Conservation (phyloP, 2,797 vertebrate species). For the Propithecus deckenii region DNA sequence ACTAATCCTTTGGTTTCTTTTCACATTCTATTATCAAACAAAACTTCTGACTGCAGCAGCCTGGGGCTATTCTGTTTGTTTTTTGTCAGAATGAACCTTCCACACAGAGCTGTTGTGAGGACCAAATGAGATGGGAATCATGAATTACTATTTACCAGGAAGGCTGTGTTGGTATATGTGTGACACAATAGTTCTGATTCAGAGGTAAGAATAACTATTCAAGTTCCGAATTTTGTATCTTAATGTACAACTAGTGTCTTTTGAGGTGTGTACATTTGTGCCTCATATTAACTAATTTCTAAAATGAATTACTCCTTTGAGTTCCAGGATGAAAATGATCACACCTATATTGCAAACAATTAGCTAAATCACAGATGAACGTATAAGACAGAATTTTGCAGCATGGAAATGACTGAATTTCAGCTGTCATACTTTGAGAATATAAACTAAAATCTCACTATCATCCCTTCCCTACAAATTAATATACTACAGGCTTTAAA, state of each 20-base stretch:
- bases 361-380: background rate
- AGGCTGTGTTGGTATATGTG: background rate
- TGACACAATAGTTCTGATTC: background rate
- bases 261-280: background rate
- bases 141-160: background rate
- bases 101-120: background rate
- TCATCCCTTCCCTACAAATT: background rate
- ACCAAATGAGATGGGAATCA: background rate
- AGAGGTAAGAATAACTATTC: background rate
- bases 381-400: background rate
- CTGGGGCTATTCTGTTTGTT: background rate
- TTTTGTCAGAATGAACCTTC: background rate
- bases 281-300: background rate
- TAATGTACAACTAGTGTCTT: background rate
- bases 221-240: background rate
- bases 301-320: background rate
- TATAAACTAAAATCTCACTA: conserved; percentile 58
- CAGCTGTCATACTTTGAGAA: conserved; percentile 11
- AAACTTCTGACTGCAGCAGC: background rate
- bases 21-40: background rate
- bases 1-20: background rate
- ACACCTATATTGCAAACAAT: background rate
- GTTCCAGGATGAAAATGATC: background rate
- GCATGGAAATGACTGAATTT: background rate
- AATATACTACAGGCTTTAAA: background rate